Percentiles rank a stretch among this genome's conserved stretches.
These are phyloP conservation scores for Podabrus alpinus DNA, from an alignment of 2,888 invertebrate species.

Conservation along the genomic window DNA sequence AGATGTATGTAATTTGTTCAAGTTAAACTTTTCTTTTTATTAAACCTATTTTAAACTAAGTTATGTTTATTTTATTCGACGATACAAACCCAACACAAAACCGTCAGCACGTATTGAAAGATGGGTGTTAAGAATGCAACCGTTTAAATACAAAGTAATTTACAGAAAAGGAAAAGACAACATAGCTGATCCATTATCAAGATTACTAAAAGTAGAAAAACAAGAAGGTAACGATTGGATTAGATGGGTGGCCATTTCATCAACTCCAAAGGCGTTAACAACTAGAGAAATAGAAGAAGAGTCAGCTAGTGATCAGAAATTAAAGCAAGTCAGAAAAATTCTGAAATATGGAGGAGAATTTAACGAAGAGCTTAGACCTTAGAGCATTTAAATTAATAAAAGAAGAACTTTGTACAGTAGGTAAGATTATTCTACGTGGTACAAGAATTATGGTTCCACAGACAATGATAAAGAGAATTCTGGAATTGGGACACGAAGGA, in stretches of 20 bases:
- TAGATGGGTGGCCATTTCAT: conserved; percentile 22
- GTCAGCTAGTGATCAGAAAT: no score
- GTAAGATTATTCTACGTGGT: conserved; percentile 7
- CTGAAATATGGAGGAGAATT: no score
- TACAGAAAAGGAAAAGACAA: conserved; percentile 30
- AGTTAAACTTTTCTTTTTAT: no score
- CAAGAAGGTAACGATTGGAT: conserved; percentile 30
- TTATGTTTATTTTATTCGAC: no score
- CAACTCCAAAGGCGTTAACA: conserved; percentile 27
- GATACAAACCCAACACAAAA: no score
- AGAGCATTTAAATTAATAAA: background rate
- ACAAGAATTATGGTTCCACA: conserved; percentile 18
- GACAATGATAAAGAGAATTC: conserved; percentile 13
- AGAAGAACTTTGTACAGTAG: background rate
- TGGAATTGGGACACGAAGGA: conserved; percentile 36
- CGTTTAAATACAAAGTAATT: conserved; percentile 25
- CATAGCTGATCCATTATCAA: conserved; percentile 35
- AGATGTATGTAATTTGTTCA: no score
- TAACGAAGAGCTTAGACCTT: no score
- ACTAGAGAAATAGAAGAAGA: conserved; percentile 1
- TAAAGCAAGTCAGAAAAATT: no score
- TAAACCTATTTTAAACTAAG: no score
- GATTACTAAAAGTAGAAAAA: conserved; percentile 27
- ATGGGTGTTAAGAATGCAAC: conserved; percentile 32
- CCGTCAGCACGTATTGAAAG: conserved; percentile 34